phyloP scores from a whole-genome alignment of 2,113 vertebrate species.

The Microcebus griseorufus region DNA sequence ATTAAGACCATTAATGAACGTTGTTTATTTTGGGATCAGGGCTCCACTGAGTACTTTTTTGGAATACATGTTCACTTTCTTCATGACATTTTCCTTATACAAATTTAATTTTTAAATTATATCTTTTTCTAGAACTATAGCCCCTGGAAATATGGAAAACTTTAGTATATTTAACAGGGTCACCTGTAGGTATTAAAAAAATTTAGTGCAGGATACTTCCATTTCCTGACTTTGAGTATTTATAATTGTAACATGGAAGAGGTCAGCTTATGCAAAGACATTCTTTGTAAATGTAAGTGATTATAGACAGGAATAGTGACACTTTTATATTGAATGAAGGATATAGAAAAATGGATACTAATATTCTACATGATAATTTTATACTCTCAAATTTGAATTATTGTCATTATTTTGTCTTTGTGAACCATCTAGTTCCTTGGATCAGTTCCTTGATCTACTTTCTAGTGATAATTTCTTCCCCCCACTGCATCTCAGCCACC shows the following conservation, averaged over 20 bases:
- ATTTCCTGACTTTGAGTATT: not conserved
- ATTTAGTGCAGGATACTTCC: not conserved
- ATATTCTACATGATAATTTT: slow-evolving; percentile 18
- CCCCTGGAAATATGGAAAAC: not conserved
- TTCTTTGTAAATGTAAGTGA: slow-evolving; percentile 23
- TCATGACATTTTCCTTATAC: not conserved
- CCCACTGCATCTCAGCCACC: not conserved
- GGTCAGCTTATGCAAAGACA: not conserved
- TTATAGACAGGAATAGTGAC: not conserved
- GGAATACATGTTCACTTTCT: not conserved
- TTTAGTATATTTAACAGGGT: slow-evolving; percentile 4
- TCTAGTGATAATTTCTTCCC: slow-evolving; percentile 2
- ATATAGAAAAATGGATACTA: not conserved
- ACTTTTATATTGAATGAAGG: not conserved
- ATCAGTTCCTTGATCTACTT: not conserved
- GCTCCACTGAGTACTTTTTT: not conserved
- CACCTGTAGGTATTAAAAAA: not conserved
- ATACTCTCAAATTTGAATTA: slow-evolving; percentile 3
- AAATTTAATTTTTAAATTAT: not conserved
- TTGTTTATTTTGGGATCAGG: not conserved
- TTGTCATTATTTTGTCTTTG: slow-evolving; percentile 7
- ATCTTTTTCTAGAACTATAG: not conserved
- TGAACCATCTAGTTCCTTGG: not conserved
- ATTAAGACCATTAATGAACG: too few relatives aligned
- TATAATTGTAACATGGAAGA: slow-evolving; percentile 9